Evolutionary conservation across 2,797 vertebrate species (phyloP), one percentile per base, ranked within the genome.

Genomic region (Amazona finschi): DNA sequence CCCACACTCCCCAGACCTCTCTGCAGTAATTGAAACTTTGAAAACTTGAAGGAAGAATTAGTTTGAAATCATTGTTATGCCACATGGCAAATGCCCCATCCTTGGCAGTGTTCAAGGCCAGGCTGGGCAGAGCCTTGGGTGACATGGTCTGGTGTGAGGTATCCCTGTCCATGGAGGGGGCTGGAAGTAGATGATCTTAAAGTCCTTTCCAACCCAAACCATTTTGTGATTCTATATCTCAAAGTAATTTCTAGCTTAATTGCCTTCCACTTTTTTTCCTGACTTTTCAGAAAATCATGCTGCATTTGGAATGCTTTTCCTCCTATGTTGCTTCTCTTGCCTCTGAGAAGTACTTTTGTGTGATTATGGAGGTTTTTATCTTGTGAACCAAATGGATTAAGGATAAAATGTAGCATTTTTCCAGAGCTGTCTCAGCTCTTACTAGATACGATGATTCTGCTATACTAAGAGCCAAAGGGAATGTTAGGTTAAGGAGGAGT

Each of bases 1-100:
- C 18, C 10, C 8, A 12, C 16, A 8, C 4, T 0, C 16, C 9
- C 3, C 16, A n/a, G 53, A 41, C 1, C 15, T 12, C 21, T 57
- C 25, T 6, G 6, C 15, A 79, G n/a, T 60, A 64, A 44, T 3
- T 27, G 31, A 50, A 90, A 41, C 19, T 39, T 80, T 15, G 38
- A 66, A 71, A 84, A 83, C 13, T 24, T 0, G 2, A 53, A 57
- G 19, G 6, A 57, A 72, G n/a, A 57, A 53, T 55, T 69, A 33
- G 25, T 58, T 81, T 73, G 49, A 44, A 65, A 38, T 61, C 2
- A 18, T 21, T 46, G 49, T 70, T 25, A 20, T 55, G 22, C 16
- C 20, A 33, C 5, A 3, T 60, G 31, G 31, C 20, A 55, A n/a
- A 55, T 55, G 31, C 31, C 31, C 20, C 31, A 21, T n/a, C 31